Evolutionary conservation across 2,888 invertebrate species (phyloP), one percentile per base, ranked within the genome.

Genomic region (Conops quadrifasciatus): DNA sequence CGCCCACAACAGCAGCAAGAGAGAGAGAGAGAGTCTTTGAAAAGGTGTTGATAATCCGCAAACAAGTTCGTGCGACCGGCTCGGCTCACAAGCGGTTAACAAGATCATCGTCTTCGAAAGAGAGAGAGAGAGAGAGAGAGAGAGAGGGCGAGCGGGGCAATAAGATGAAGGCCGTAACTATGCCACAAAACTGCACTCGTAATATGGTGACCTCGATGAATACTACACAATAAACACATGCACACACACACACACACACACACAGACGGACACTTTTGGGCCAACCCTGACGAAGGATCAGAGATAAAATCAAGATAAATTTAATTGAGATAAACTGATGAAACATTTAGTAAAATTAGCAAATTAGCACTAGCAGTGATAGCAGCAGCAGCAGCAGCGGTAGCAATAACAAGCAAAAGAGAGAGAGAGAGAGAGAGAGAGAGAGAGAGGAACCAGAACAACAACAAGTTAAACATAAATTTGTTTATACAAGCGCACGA

Each of bases 401-500:
- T 36, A 36, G 19, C 36, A 16, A 15, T 9, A 2, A 62, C 21
- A 36, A 36, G 4, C 36, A 36, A 4, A 36, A 36, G 4, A 36
- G 9, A 7, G 9, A 36, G 36, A 36, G 9, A 36, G 36, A 7
- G 36, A 36, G 36, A 36, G 36, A n/a, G n/a, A n/a, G n/a, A n/a
- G 36, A 36, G 9, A 4, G 9, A 36, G 4, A 36, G 9, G 36
- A 36, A 36, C 9, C 36, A 36, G 5, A 36, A 36, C 36, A 36
- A 9, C 36, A 36, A 36, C 36, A 36, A 30, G 15, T 49, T 13
- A 16, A 68, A 68, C 67, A 67, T 67, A 26, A 45, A 43, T 43
- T 67, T 60, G 49, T 68, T 60, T 59, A n/a, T 30, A 30, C 30
- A 28, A 49, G 24, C 21, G 60, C 49, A 68, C 68, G 49, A 68